Conservation (phyloP, 2,113 vertebrate genomes). For the Serilophus lunatus region DNA sequence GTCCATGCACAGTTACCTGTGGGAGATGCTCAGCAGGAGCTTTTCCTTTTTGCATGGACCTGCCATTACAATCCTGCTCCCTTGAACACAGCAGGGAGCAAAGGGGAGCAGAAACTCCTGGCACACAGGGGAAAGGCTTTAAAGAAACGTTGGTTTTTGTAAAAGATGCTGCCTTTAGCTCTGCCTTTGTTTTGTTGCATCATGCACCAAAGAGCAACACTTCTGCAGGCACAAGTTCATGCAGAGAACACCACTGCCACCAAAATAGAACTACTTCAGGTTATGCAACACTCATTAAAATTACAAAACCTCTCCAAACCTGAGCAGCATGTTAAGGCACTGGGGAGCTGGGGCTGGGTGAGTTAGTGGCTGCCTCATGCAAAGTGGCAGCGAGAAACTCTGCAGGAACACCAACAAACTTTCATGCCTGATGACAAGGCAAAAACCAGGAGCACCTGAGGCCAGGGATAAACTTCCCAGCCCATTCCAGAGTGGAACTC, state of each 20-base stretch:
- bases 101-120: background rate
- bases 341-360: background rate
- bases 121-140: background rate
- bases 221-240: conserved; percentile 51
- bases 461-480: background rate
- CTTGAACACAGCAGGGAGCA: background rate
- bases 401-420: background rate
- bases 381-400: background rate
- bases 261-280: conserved; percentile 31
- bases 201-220: conserved; percentile 18
- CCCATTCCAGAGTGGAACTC: background rate
- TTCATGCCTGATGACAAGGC: background rate
- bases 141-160: background rate
- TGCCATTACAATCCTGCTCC: background rate
- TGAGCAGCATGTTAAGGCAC: conserved; percentile 16
- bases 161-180: background rate
- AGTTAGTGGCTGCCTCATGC: conserved; percentile 52
- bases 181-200: background rate
- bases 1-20: accelerated
- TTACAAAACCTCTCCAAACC: background rate
- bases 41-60: background rate
- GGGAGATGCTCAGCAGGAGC: background rate
- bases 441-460: background rate
- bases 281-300: conserved; percentile 56
- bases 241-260: conserved; percentile 50